These are phyloP conservation scores for Hippocampus barbouri DNA, from an alignment of 2,113 vertebrate species.

Conservation along the genomic window DNA sequence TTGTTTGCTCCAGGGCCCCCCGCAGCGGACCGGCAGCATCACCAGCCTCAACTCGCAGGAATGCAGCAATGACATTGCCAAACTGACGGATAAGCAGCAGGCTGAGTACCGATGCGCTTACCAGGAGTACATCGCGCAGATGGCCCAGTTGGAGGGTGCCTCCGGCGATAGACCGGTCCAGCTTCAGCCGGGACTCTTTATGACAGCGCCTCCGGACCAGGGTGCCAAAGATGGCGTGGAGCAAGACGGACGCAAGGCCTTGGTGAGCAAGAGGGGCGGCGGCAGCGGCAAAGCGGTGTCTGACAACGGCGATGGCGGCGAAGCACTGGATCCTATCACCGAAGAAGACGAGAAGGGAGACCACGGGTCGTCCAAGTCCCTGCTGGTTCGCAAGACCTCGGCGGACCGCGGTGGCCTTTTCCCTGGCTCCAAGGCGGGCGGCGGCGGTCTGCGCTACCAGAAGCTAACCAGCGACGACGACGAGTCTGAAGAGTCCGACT, in stretches of 20 bases:
- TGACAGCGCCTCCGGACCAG: slow-evolving; percentile 78
- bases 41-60: slow-evolving; percentile 96
- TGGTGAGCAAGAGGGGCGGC: slow-evolving; percentile 72
- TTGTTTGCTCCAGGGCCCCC: slow-evolving; percentile 70
- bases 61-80: slow-evolving; percentile 89
- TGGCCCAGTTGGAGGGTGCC: slow-evolving; percentile 84
- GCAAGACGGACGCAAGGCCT: slow-evolving; percentile 81
- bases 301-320: slow-evolving; percentile 79
- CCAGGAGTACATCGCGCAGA: slow-evolving; percentile 94
- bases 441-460: slow-evolving; percentile 80
- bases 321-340: slow-evolving; percentile 88
- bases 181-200: slow-evolving; percentile 77
- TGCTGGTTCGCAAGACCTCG: slow-evolving; percentile 76
- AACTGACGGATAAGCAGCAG: slow-evolving; percentile 94
- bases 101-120: slow-evolving; percentile 93
- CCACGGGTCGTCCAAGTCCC: slow-evolving; percentile 80
- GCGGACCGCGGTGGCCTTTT: slow-evolving; percentile 81
- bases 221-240: slow-evolving; percentile 79
- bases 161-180: slow-evolving; percentile 75
- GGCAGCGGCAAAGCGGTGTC: slow-evolving; percentile 57
- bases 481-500: slow-evolving; percentile 91
- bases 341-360: slow-evolving; percentile 95
- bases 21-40: slow-evolving; percentile 88
- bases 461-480: slow-evolving; percentile 95
- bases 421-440: slow-evolving; percentile 82